Evolutionary conservation across 2,113 vertebrate genomes (phyloP), one percentile per base, ranked within the genome.

Genomic region (Arenaria interpres): DNA sequence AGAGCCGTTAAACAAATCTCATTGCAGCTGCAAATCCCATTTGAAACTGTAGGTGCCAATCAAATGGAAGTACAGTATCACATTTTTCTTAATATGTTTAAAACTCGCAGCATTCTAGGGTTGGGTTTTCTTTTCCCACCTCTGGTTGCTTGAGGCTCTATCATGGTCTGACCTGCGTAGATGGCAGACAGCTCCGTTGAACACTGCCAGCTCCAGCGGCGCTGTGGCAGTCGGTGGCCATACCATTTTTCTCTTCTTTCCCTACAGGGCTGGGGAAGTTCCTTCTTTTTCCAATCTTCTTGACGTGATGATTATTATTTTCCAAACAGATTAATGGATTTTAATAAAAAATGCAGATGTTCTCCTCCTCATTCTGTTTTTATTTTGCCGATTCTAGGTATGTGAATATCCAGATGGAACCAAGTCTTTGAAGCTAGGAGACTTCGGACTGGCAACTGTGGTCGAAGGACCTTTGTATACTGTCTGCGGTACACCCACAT

Each of bases 401-500:
- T 99, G 99, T 86, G 99, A 99, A 91, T 98, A 99, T 93, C 97
- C 98, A 2, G 99, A 99, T 57, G 99, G 99, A 85, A 99, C 98
- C 79, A 99, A 99, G 97, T 99, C 99, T 8, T 80, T 99, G 97
- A 99, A 99, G 74, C 97, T 99, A 23, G 99, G 99, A 80, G 99
- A 99, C 97, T 99, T 99, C 51, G 99, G 99, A 13, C 96, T 99
- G 96, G 99, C 99, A 0, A 99, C 99, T 0, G 98, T 99, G 95
- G 99, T 99, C n/a, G 99, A 99, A 93, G 99, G 99, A 7, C 99
- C 99, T 8, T 74, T 99, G 21, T 99, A 99, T 76, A 99, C 99
- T 0, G 99, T 99, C 45, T 99, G 99, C 78, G 99, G 99, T 50
- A 99, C 99, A 4, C 99, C 99, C 5, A 99, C 99, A 1, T 99